Base-by-base conservation (phyloP, 2,888 invertebrate species). In the Maniola hyperantus region DNA sequence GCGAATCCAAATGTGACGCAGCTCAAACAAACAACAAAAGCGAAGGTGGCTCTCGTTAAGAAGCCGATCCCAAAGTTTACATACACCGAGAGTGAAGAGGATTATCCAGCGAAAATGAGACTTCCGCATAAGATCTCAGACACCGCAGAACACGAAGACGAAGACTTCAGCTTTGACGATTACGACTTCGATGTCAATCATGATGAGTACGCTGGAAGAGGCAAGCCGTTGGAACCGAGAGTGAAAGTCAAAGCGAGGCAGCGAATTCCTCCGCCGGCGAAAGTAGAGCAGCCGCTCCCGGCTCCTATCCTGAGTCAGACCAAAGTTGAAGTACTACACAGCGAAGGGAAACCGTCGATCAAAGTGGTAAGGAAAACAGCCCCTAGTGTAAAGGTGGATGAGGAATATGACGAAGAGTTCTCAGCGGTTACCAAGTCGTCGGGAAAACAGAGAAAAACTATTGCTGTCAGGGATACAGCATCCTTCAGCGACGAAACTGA, bases 101-200 rank as follows among this genome's bases (percentile, higher is more conserved):
- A 89, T 64, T 87, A 88, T 70, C 84, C 87, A 76, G 74, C 73
- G 20, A 83, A 81, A 70, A 78, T 69, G 54, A 81, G 73, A 64
- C 71, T 75, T 64, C 77, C 78, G 0, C 63, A 74, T 2, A 77
- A 75, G 64, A 69, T 77, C 4, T 66, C 71, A 8, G 87, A 87
- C 62, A 85, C 87, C 0, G 78, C 77, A 2, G 89, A 90, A 48
- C 81, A 86, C 60, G 91, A 90, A 76, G 90, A 91, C 33, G 88
- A 89, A 73, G 91, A 91, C 67, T 91, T 90, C 51, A 89, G 83
- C 74, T 65, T 90, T 13, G 81, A 83, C 10, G 91, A 91, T 70
- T 91, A 90, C 58, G 90, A 91, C 44, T 91, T 91, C 58, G 91
- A 90, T 70, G 76, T 87, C 1, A 84, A 87, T 66, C 90, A 91